phyloP scores from a whole-genome alignment of 2,797 vertebrate species.

The Potorous gilbertii region DNA sequence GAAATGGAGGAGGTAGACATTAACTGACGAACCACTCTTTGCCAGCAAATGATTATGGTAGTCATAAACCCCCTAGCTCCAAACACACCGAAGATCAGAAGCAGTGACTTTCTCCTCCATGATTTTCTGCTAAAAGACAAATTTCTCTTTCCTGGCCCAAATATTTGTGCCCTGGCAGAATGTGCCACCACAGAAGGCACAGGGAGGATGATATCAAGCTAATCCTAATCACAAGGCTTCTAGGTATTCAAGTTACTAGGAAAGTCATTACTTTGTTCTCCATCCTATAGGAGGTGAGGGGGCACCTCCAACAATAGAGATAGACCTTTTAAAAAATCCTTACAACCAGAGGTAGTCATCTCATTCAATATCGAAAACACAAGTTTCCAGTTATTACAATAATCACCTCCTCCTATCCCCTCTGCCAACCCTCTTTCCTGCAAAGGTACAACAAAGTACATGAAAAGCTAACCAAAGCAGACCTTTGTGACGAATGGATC shows the following conservation, averaged over 20 bases:
- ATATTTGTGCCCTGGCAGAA: slow-evolving; percentile 23
- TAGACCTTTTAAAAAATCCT: slow-evolving; percentile 70
- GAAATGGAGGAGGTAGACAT: not conserved
- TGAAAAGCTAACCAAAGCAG: slow-evolving; percentile 59
- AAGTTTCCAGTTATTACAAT: slow-evolving; percentile 82
- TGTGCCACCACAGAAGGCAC: not conserved
- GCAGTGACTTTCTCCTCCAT: not conserved
- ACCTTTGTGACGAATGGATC: slow-evolving; percentile 63
- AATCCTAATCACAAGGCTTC: not conserved
- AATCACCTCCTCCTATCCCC: slow-evolving; percentile 57
- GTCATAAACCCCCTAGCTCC: not conserved
- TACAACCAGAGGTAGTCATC: slow-evolving; percentile 86
- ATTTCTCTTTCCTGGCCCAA: slow-evolving; percentile 23
- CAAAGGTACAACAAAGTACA: slow-evolving; percentile 76
- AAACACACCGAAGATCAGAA: not conserved
- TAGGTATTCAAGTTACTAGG: slow-evolving; percentile 2
- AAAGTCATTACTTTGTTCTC: not conserved
- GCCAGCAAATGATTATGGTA: not conserved
- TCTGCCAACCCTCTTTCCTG: slow-evolving; percentile 14
- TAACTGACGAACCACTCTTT: not conserved
- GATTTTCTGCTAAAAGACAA: fast-evolving
- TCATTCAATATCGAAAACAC: slow-evolving; percentile 82
- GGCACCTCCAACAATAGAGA: slow-evolving; percentile 60
- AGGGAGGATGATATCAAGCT: not conserved
- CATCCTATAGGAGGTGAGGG: not conserved